These are phyloP conservation scores for Leucophenga montana DNA, from an alignment of 2,888 invertebrate species.

Conservation along the genomic window DNA sequence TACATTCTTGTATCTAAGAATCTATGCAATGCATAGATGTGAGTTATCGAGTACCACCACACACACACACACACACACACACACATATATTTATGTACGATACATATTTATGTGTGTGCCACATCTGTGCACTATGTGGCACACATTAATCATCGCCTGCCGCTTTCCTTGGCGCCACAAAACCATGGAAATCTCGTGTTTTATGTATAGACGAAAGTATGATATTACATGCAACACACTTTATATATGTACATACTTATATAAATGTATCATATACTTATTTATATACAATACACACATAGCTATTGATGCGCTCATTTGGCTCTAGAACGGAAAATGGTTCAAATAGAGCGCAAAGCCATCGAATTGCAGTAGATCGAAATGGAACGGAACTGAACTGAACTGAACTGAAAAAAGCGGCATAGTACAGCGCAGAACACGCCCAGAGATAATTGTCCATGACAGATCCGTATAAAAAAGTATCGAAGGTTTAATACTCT, in stretches of 20 bases:
- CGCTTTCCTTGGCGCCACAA: background rate
- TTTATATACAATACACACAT: no score
- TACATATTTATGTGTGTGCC: background rate
- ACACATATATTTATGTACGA: background rate
- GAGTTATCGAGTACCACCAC: no score
- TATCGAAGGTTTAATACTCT: no score
- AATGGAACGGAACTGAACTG: constrained; percentile 24
- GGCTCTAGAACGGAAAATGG: background rate
- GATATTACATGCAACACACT: no score
- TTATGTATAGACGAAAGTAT: no score
- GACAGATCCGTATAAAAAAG: background rate
- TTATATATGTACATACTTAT: no score
- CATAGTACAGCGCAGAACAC: constrained; percentile 38
- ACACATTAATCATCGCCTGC: constrained; percentile 21
- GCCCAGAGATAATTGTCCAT: constrained; percentile 32
- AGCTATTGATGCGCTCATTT: no score
- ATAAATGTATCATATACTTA: no score
- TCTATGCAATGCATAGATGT: no score
- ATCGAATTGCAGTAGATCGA: constrained; percentile 21
- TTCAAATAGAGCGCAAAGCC: background rate
- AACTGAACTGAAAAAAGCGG: background rate
- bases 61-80: background rate
- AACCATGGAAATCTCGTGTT: background rate
- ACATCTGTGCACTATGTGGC: constrained; percentile 1
- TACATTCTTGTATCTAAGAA: no score